Evolutionary conservation across 2,888 invertebrate species (phyloP).

Genomic region (Drosophila fulvimacula): DNA sequence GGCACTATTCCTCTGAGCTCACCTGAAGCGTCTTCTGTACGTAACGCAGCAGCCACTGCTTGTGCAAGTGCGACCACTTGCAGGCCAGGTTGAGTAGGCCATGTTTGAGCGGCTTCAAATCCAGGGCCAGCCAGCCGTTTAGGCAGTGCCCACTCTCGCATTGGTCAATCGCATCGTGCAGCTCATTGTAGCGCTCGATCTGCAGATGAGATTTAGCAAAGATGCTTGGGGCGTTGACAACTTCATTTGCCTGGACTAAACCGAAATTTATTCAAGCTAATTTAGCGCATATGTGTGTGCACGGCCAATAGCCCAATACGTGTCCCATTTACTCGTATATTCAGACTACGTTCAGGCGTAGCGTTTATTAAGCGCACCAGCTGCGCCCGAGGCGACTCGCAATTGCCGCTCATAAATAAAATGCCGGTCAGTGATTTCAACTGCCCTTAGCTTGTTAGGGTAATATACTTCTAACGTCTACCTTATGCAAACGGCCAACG

Average conservation of each 20-base stretch:
- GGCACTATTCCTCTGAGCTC: slow-evolving; percentile 14
- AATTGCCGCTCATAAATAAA: slow-evolving; percentile 80
- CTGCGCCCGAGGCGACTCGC: slow-evolving; percentile 68
- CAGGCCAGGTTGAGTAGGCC: slow-evolving; percentile 93
- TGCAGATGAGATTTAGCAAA: slow-evolving; percentile 41
- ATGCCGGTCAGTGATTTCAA: slow-evolving; percentile 68
- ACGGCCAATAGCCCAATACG: slow-evolving; percentile 16
- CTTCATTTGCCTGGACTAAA: slow-evolving; percentile 54
- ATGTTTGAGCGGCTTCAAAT: slow-evolving; percentile 92
- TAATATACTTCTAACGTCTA: slow-evolving; percentile 1
- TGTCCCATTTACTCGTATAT: slow-evolving; percentile 35
- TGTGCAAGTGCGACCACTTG: slow-evolving; percentile 95
- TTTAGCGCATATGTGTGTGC: slow-evolving; percentile 62
- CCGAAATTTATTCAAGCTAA: slow-evolving; percentile 72
- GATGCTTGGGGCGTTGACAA: slow-evolving; percentile 55
- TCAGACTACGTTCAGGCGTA: slow-evolving; percentile 24
- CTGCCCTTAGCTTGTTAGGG: slow-evolving; percentile 47
- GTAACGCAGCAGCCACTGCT: slow-evolving; percentile 92
- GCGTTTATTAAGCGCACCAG: slow-evolving; percentile 75
- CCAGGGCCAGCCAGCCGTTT: slow-evolving; percentile 92
- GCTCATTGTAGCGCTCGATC: slow-evolving; percentile 83
- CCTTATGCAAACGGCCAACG: neutral
- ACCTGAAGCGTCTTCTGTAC: slow-evolving; percentile 89
- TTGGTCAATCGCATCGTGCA: slow-evolving; percentile 82
- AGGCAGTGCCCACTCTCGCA: slow-evolving; percentile 87